Conservation (phyloP, 2,888 invertebrate species). For the Leucoptera coffeella region DNA sequence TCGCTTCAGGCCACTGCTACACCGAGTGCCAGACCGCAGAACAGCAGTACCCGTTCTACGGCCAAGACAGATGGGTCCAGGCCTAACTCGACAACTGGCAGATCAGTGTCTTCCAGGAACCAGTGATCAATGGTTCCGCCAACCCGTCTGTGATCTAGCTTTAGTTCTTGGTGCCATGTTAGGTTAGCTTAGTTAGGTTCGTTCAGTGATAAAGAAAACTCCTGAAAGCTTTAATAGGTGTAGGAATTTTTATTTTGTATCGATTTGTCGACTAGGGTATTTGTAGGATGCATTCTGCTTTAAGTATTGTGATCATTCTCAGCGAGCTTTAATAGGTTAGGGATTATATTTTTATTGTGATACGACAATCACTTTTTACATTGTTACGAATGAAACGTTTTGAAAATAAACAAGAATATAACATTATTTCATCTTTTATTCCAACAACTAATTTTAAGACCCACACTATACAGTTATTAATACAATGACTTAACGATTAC, state of each 20-base stretch:
- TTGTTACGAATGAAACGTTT: conserved; percentile 5
- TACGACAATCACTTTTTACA: conserved; percentile 8
- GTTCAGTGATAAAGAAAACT: conserved; percentile 24
- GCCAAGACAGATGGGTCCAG: conserved; percentile 62
- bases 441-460: conserved; percentile 8
- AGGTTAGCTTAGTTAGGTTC: conserved; percentile 15
- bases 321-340: conserved; percentile 42
- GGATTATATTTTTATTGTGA: conserved; percentile 22
- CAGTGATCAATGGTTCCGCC: conserved; percentile 41
- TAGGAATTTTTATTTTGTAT: too few relatives aligned
- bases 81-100: conserved; percentile 41
- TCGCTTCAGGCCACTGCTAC: conserved; percentile 55
- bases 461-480: conserved; percentile 9
- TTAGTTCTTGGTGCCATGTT: conserved; percentile 35
- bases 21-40: conserved; percentile 62
- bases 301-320: conserved; percentile 34
- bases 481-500: conserved; percentile 3
- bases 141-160: conserved; percentile 50
- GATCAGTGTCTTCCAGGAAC: conserved; percentile 48
- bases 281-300: too few relatives aligned
- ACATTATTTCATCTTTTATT: conserved; percentile 23
- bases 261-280: too few relatives aligned
- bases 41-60: conserved; percentile 51
- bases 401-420: conserved; percentile 21
- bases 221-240: conserved; percentile 43